phyloP scores from a whole-genome alignment of 2,888 invertebrate genomes.

The Heliconius cydno region DNA sequence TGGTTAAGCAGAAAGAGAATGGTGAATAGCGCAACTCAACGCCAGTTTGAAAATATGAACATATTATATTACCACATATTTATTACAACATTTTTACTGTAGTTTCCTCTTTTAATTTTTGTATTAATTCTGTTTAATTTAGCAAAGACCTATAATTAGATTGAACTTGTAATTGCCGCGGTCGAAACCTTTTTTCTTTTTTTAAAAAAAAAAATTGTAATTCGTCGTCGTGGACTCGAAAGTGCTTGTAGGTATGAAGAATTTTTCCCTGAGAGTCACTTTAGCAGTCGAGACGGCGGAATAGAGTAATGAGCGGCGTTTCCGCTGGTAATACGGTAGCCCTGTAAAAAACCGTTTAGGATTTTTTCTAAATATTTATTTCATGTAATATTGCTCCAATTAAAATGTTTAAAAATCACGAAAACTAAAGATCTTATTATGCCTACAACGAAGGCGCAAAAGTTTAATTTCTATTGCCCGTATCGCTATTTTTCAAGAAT shows the following conservation, averaged over 20 bases:
- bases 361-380: neutral
- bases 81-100: too few relatives aligned
- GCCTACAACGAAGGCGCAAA: neutral
- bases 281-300: constrained; percentile 20
- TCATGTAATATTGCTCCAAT: neutral
- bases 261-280: constrained; percentile 22
- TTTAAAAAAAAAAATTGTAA: neutral
- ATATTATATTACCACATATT: too few relatives aligned
- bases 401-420: neutral
- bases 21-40: too few relatives aligned
- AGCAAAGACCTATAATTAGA: neutral
- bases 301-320: constrained; percentile 8
- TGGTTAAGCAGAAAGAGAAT: too few relatives aligned
- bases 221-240: neutral
- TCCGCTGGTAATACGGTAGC: constrained; percentile 12
- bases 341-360: neutral
- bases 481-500: neutral
- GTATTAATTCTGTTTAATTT: too few relatives aligned
- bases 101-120: too few relatives aligned
- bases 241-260: constrained; percentile 9
- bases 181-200: neutral
- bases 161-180: too few relatives aligned
- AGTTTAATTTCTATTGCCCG: neutral
- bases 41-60: too few relatives aligned
- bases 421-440: neutral